Evolutionary conservation across 2,797 vertebrate species (phyloP).

Genomic region (Merluccius polli): DNA sequence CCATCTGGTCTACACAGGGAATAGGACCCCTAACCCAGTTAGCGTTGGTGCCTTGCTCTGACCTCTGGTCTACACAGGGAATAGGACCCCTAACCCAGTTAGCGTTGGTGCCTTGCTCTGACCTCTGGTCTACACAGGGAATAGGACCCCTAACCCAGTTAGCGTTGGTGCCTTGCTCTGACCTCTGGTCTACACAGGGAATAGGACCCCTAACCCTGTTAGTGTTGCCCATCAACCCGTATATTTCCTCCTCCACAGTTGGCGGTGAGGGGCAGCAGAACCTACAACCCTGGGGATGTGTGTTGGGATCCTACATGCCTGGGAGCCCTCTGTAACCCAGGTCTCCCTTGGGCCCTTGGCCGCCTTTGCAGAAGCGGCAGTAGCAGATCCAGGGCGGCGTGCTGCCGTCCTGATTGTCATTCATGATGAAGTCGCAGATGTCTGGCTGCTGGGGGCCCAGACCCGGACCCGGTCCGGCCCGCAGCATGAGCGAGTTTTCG

Average conservation of each 20-base stretch:
- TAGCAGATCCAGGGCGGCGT: slow-evolving; percentile 62
- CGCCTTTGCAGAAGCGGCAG: slow-evolving; percentile 63
- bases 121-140: background rate
- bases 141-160: background rate
- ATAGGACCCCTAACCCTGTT: too few species aligned
- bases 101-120: background rate
- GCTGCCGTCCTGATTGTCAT: background rate
- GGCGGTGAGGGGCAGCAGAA: background rate
- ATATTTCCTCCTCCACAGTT: background rate
- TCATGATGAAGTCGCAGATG: background rate
- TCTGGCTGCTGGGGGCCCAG: background rate
- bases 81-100: too few species aligned
- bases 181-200: too few species aligned
- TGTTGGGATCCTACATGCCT: slow-evolving; percentile 41
- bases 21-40: background rate
- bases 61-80: background rate
- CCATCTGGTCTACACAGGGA: too few species aligned
- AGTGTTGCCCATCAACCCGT: background rate
- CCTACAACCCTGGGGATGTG: too few species aligned
- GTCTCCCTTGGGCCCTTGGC: slow-evolving; percentile 62
- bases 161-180: background rate
- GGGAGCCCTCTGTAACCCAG: slow-evolving; percentile 57
- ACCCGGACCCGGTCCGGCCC: too few species aligned
- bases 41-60: background rate
- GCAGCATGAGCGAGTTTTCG: too few species aligned